phyloP scores from a whole-genome alignment of 2,888 invertebrate species.

The Lasioglossum calceatum region DNA sequence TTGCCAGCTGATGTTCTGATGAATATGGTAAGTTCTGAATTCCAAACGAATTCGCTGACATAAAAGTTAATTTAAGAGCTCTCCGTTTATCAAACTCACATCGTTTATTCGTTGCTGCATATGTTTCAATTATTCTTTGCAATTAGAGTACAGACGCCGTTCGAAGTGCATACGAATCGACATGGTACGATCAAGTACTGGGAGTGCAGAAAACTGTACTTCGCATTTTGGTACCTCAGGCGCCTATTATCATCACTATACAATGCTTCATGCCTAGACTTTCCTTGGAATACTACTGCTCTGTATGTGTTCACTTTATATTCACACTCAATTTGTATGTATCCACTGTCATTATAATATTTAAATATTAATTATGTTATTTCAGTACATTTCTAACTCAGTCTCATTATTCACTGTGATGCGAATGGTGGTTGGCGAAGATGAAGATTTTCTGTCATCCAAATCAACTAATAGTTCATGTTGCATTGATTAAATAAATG shows the following conservation, averaged over 20 bases:
- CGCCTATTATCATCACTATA: constrained; percentile 48
- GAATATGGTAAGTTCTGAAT: neutral
- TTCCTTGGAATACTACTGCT: constrained; percentile 53
- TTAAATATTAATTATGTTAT: neutral
- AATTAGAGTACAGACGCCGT: neutral
- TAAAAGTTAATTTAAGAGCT: neutral
- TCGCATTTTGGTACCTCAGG: constrained; percentile 38
- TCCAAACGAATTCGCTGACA: too few relatives aligned
- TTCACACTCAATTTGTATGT: neutral
- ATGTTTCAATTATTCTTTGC: neutral
- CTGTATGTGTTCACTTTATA: neutral
- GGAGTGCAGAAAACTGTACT: constrained; percentile 21
- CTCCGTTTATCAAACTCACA: neutral
- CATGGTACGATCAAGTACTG: neutral
- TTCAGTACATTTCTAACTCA: constrained; percentile 59
- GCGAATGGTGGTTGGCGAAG: constrained; percentile 5
- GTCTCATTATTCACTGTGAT: constrained; percentile 62
- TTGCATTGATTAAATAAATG: neutral
- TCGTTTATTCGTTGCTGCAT: neutral
- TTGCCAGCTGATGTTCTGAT: neutral
- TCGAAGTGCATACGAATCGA: too few relatives aligned
- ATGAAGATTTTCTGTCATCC: neutral
- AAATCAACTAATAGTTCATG: neutral
- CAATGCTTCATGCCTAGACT: constrained; percentile 55
- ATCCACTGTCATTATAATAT: neutral